Percentiles rank a stretch among this genome's conserved stretches.
Conservation (phyloP, 2,113 vertebrate species). For the Zosterops pallidus region DNA sequence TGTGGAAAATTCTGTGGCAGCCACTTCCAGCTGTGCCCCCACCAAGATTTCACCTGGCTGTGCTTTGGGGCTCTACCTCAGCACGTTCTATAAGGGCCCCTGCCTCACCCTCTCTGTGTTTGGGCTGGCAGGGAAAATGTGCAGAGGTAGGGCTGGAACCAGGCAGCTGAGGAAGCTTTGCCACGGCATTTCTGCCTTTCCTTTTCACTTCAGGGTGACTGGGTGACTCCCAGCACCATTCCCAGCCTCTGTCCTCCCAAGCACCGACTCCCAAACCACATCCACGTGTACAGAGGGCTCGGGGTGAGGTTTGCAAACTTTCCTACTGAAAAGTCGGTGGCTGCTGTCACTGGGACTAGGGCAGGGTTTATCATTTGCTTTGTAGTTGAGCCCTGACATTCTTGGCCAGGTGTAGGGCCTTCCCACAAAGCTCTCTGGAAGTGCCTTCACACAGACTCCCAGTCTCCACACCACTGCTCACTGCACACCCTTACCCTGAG, state of each 20-base stretch:
- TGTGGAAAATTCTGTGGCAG: background rate
- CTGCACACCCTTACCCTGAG: background rate
- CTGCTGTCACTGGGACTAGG: background rate
- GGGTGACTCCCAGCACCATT: background rate
- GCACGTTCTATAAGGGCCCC: accelerated
- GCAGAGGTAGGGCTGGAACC: background rate
- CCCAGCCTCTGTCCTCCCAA: background rate
- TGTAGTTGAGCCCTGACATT: background rate
- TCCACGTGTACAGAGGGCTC: accelerated
- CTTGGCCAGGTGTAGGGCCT: background rate
- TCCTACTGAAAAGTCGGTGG: background rate
- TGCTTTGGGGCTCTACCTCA: accelerated
- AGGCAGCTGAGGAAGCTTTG: background rate
- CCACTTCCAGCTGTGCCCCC: background rate
- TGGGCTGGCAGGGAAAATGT: background rate
- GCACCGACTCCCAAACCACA: background rate
- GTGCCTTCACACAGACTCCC: background rate
- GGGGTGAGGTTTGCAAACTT: background rate
- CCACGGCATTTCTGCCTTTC: background rate
- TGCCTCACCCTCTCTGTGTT: accelerated
- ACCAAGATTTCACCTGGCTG: background rate
- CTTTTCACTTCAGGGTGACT: background rate
- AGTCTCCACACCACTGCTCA: constrained; percentile 6
- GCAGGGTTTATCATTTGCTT: background rate
- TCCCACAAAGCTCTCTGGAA: background rate